Percentiles rank a stretch among this genome's conserved stretches.
Evolutionary conservation across 92 coral and sea anemone genomes (phyloP).

Genomic region (Galaxea fascicularis): DNA sequence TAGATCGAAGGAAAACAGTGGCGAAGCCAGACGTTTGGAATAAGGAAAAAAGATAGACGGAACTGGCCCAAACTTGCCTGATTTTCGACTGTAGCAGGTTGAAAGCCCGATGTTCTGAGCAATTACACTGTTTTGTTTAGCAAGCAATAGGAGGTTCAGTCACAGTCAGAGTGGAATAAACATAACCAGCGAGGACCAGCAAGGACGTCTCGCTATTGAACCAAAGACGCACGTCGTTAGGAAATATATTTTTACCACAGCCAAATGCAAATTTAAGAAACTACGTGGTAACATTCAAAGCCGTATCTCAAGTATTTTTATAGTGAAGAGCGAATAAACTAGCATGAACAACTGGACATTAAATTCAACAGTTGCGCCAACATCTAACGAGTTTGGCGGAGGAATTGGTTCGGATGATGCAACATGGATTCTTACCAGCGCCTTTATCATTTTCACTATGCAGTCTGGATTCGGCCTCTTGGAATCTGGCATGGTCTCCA

Average conservation of each 20-base stretch:
- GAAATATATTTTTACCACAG: not conserved
- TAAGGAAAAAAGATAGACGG: too few species aligned
- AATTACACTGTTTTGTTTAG: too few species aligned
- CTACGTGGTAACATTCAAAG: not conserved
- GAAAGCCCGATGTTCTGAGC: too few species aligned
- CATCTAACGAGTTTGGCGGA: not conserved
- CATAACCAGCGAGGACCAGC: too few species aligned
- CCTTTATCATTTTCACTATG: conserved; percentile 88
- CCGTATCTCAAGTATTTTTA: not conserved
- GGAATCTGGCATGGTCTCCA: conserved; percentile 89
- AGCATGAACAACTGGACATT: not conserved
- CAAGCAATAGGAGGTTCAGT: too few species aligned
- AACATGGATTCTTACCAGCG: conserved; percentile 87
- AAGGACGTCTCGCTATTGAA: too few species aligned
- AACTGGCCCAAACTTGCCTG: too few species aligned
- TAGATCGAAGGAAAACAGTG: too few species aligned
- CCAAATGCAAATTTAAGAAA: not conserved
- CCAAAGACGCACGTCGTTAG: too few species aligned
- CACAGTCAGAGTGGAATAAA: too few species aligned
- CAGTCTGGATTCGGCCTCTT: conserved; percentile 90
- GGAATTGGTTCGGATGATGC: conserved; percentile 65
- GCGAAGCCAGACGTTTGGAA: too few species aligned
- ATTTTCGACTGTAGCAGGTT: too few species aligned
- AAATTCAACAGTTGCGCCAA: not conserved
- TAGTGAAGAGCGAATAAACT: not conserved